Conservation (phyloP, 2,113 vertebrate genomes). For the Salvelinus namaycush region DNA sequence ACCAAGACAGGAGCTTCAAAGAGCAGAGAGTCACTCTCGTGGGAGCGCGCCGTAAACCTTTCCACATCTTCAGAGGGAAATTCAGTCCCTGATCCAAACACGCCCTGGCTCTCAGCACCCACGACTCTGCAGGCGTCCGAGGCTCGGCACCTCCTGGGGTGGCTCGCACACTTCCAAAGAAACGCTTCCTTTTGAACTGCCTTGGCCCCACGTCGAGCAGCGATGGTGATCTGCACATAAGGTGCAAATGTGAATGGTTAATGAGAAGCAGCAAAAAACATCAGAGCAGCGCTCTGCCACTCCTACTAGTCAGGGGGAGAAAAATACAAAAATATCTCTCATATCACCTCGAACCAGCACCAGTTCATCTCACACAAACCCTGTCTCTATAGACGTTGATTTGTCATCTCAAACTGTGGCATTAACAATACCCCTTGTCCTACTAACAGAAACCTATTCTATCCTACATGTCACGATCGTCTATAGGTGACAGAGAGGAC, state of each 20-base stretch:
- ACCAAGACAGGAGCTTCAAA: constrained; percentile 93
- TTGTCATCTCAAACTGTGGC: constrained; percentile 60
- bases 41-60: constrained; percentile 82
- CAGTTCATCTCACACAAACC: constrained; percentile 19
- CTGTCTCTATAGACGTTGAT: constrained; percentile 34
- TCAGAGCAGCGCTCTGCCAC: constrained; percentile 39
- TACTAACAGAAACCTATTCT: constrained; percentile 33
- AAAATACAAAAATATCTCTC: constrained; percentile 50
- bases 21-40: constrained; percentile 76
- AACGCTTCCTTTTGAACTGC: constrained; percentile 61
- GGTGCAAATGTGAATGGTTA: constrained; percentile 71
- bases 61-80: constrained; percentile 80
- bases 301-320: constrained; percentile 43
- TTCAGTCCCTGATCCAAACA: constrained; percentile 74
- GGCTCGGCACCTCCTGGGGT: constrained; percentile 61
- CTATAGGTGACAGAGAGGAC: too few species aligned
- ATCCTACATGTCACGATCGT: constrained; percentile 23
- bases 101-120: constrained; percentile 64
- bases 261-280: constrained; percentile 60
- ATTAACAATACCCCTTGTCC: constrained; percentile 44
- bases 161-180: constrained; percentile 64
- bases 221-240: constrained; percentile 68
- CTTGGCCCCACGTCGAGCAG: constrained; percentile 59
- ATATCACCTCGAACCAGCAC: constrained; percentile 55
- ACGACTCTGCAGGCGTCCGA: constrained; percentile 58